phyloP scores from a whole-genome alignment of 1,140 invertebrate genomes.

The Planococcus citri region DNA sequence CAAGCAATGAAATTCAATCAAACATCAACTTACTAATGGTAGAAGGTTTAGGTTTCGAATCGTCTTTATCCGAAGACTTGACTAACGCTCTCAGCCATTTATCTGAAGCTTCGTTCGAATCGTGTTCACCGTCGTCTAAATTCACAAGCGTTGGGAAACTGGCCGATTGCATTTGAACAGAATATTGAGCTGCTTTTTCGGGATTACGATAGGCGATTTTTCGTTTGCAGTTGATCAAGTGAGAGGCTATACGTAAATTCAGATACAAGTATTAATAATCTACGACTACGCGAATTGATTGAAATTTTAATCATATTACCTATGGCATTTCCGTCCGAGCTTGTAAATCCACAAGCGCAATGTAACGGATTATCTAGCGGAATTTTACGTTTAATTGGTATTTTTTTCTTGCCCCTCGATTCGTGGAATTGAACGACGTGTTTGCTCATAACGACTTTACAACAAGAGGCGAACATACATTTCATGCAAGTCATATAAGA shows the following conservation, averaged over 20 bases:
- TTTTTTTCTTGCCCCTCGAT: neutral
- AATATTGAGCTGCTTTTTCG: slow-evolving; percentile 30
- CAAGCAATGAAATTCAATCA: too few species aligned
- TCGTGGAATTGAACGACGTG: neutral
- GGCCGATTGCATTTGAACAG: slow-evolving; percentile 24
- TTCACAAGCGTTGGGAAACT: slow-evolving; percentile 27
- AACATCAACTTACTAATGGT: neutral
- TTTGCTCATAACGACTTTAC: neutral
- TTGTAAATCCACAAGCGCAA: slow-evolving; percentile 59
- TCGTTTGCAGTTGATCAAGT: slow-evolving; percentile 46
- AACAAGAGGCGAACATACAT: neutral
- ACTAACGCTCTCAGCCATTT: slow-evolving; percentile 26
- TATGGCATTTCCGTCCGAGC: slow-evolving; percentile 44
- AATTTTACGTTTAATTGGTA: slow-evolving; percentile 4
- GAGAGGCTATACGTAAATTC: slow-evolving; percentile 27
- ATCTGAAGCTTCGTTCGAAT: slow-evolving; percentile 23
- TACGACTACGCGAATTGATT: too few species aligned
- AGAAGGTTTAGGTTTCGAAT: neutral
- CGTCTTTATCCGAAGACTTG: slow-evolving; percentile 6
- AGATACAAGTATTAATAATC: too few species aligned
- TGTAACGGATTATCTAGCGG: slow-evolving; percentile 40
- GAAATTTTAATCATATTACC: slow-evolving; percentile 35
- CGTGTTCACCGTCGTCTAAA: slow-evolving; percentile 24
- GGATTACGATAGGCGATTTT: slow-evolving; percentile 47
- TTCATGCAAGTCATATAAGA: neutral